Percentiles rank a stretch among this genome's conserved stretches.
Conservation (phyloP, 2,113 vertebrate genomes). For the Lynx canadensis region DNA sequence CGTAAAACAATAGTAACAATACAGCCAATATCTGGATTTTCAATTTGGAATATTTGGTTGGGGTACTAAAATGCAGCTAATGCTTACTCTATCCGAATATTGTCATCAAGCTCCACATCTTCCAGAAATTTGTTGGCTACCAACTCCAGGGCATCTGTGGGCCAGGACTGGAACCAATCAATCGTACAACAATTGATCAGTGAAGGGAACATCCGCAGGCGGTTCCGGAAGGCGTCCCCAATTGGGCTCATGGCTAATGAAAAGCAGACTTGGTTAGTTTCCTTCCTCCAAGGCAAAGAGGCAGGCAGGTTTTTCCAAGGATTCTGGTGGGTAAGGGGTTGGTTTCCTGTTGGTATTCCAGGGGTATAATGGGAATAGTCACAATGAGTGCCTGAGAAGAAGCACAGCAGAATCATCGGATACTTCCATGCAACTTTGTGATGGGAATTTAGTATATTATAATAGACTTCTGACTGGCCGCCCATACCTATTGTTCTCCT, state of each 20-base stretch:
- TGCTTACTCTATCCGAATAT: slow-evolving; percentile 88
- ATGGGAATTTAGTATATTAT: neutral
- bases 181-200: slow-evolving; percentile 98
- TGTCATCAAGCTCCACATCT: slow-evolving; percentile 91
- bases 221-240: slow-evolving; percentile 95
- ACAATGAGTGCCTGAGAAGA: neutral
- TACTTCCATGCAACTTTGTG: neutral
- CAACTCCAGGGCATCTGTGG: slow-evolving; percentile 94
- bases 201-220: slow-evolving; percentile 95
- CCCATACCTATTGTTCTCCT: neutral
- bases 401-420: neutral
- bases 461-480: neutral
- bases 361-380: neutral
- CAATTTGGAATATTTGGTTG: neutral
- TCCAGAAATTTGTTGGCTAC: slow-evolving; percentile 95
- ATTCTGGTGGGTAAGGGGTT: neutral
- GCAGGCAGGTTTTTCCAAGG: neutral
- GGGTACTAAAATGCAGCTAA: neutral
- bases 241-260: slow-evolving; percentile 94
- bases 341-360: neutral
- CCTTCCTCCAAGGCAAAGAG: neutral
- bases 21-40: slow-evolving; percentile 8
- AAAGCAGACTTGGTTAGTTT: slow-evolving; percentile 54
- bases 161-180: slow-evolving; percentile 97
- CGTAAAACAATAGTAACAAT: slow-evolving; percentile 8